These are phyloP conservation scores for Apodemia hepburni DNA, from an alignment of 2,888 invertebrate genomes.

Conservation along the genomic window DNA sequence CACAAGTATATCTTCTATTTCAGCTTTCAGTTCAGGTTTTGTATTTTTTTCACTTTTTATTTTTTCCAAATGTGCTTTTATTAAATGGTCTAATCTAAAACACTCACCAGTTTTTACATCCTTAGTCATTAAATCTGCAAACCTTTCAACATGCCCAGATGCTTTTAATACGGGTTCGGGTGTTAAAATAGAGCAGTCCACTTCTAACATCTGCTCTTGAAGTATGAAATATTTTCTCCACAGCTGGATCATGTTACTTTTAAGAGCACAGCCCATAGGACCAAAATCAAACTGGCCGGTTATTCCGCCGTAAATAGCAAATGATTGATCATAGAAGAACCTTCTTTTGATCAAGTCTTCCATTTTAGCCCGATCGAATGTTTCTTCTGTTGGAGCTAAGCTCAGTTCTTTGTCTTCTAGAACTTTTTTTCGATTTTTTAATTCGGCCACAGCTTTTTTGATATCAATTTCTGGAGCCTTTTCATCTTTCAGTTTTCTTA, in stretches of 20 bases:
- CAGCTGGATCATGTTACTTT: conserved; percentile 94
- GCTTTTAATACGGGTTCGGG: conserved; percentile 98
- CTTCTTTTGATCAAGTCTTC: conserved; percentile 97
- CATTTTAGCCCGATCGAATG: conserved; percentile 96
- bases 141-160: conserved; percentile 99
- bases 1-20: conserved; percentile 89
- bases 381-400: conserved; percentile 84
- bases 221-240: conserved; percentile 98
- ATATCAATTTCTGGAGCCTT: conserved; percentile 95
- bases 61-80: conserved; percentile 96
- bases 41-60: conserved; percentile 91
- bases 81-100: conserved; percentile 97
- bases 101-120: conserved; percentile 98
- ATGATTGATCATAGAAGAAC: conserved; percentile 99
- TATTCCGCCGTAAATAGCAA: conserved; percentile 99
- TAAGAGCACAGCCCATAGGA: conserved; percentile 99
- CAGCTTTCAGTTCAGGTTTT: conserved; percentile 83
- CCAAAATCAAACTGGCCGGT: conserved; percentile 98
- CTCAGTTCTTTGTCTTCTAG: conserved; percentile 96
- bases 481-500: conserved; percentile 91
- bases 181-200: conserved; percentile 98
- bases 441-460: conserved; percentile 95
- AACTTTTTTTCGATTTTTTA: conserved; percentile 93
- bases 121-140: conserved; percentile 99
- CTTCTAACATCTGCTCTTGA: conserved; percentile 99